Evolutionary conservation across 2,888 invertebrate genomes (phyloP).

Genomic region (Tetragonisca angustula): DNA sequence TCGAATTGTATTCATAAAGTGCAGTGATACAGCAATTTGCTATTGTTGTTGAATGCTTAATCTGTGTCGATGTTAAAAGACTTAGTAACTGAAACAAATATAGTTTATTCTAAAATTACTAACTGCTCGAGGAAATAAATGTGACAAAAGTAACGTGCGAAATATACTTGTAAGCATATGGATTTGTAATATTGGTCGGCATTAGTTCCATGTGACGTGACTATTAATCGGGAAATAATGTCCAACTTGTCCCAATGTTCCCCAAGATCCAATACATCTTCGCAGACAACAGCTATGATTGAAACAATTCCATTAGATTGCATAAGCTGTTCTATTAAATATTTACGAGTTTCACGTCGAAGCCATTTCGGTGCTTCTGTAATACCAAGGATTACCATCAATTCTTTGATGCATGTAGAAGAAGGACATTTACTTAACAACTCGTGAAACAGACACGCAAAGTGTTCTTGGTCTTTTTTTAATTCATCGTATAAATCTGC

Average conservation of each 20-base stretch:
- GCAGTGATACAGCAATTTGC: slow-evolving; percentile 86
- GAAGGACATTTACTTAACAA: slow-evolving; percentile 87
- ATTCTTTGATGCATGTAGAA: slow-evolving; percentile 88
- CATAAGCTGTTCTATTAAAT: slow-evolving; percentile 87
- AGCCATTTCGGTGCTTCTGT: slow-evolving; percentile 87
- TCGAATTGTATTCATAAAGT: slow-evolving; percentile 85
- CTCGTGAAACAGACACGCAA: slow-evolving; percentile 84
- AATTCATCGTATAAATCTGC: slow-evolving; percentile 85
- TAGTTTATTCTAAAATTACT: slow-evolving; percentile 22
- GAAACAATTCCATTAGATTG: slow-evolving; percentile 88
- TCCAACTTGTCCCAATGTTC: slow-evolving; percentile 89
- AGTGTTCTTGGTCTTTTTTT: slow-evolving; percentile 85
- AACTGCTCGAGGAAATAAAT: slow-evolving; percentile 17
- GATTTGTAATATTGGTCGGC: slow-evolving; percentile 85
- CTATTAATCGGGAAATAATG: slow-evolving; percentile 87
- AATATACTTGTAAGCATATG: slow-evolving; percentile 81
- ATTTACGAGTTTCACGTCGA: slow-evolving; percentile 86
- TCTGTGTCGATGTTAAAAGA: slow-evolving; percentile 83
- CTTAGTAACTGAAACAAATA: slow-evolving; percentile 84
- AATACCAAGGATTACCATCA: slow-evolving; percentile 88
- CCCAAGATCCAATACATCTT: slow-evolving; percentile 86
- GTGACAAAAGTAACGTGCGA: background rate
- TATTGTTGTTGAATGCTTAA: slow-evolving; percentile 84
- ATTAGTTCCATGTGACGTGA: slow-evolving; percentile 84
- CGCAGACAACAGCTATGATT: slow-evolving; percentile 88